phyloP scores from a whole-genome alignment of 2,888 invertebrate species.

The Julus scandinavius region DNA sequence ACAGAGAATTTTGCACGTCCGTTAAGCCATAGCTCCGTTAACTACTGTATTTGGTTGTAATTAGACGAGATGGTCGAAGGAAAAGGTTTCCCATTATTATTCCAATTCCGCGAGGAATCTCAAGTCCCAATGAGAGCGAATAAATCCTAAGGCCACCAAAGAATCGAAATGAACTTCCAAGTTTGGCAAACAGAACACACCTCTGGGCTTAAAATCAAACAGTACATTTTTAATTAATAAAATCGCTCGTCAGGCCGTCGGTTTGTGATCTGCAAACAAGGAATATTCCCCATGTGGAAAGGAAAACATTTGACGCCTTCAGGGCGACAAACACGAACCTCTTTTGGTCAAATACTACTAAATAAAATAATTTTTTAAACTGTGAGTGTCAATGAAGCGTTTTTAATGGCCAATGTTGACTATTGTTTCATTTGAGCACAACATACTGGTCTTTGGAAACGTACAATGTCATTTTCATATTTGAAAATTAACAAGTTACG shows the following conservation, averaged over 20 bases:
- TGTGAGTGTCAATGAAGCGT: neutral
- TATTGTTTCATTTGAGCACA: too few species aligned
- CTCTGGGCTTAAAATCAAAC: neutral
- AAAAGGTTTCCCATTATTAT: neutral
- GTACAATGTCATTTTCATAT: too few species aligned
- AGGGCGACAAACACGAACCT: neutral
- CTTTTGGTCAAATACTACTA: neutral
- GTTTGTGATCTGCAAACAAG: neutral
- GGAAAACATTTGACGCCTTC: neutral
- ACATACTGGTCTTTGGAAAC: too few species aligned
- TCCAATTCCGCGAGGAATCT: neutral
- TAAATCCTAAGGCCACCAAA: neutral
- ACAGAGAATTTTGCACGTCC: neutral
- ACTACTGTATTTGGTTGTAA: constrained; percentile 18
- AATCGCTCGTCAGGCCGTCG: too few species aligned
- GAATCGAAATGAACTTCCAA: neutral
- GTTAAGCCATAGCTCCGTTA: neutral
- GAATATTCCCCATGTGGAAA: too few species aligned
- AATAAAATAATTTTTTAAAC: neutral
- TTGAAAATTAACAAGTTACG: too few species aligned
- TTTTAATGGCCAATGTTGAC: too few species aligned
- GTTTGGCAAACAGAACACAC: neutral
- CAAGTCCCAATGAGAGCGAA: neutral
- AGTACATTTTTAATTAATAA: neutral
- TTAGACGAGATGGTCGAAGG: neutral